Evolutionary conservation across 2,797 vertebrate species (phyloP).

Genomic region (Rhinoraja longicauda): DNA sequence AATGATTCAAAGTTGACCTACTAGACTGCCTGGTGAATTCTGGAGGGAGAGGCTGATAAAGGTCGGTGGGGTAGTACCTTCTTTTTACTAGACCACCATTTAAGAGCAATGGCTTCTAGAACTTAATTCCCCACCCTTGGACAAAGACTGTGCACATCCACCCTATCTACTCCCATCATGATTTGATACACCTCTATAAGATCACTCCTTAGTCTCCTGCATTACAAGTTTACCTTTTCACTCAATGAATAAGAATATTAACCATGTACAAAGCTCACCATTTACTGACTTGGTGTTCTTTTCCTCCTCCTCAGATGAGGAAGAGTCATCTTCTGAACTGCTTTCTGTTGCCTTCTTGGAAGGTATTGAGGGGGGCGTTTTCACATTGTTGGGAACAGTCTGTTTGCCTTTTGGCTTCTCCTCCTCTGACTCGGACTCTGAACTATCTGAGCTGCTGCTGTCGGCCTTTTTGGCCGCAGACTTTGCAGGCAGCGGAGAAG

Average conservation of each 20-base stretch:
- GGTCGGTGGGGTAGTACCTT: background rate
- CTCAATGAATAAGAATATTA: background rate
- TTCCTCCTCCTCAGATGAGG: conserved; percentile 44
- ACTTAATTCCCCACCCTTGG: no score
- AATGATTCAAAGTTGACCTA: no score
- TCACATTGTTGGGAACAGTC: conserved; percentile 39
- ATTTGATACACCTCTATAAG: no score
- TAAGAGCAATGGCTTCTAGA: background rate
- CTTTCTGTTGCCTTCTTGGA: conserved; percentile 50
- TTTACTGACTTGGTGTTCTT: conserved; percentile 51
- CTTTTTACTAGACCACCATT: background rate
- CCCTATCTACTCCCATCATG: no score
- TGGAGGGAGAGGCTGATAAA: background rate
- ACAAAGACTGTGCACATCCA: no score
- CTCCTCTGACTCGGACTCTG: conserved; percentile 57
- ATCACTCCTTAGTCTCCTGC: no score
- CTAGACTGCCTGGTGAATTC: background rate
- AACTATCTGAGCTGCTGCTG: conserved; percentile 50
- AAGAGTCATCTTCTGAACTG: conserved; percentile 53
- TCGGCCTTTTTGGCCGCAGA: conserved; percentile 37
- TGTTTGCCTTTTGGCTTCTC: conserved; percentile 42
- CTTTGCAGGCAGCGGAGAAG: background rate
- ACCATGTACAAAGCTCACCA: conserved; percentile 42
- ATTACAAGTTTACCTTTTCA: background rate
- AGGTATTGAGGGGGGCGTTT: conserved; percentile 35